Evolutionary conservation across 2,888 invertebrate species (phyloP).

Genomic region (Scaptomyza reducta): DNA sequence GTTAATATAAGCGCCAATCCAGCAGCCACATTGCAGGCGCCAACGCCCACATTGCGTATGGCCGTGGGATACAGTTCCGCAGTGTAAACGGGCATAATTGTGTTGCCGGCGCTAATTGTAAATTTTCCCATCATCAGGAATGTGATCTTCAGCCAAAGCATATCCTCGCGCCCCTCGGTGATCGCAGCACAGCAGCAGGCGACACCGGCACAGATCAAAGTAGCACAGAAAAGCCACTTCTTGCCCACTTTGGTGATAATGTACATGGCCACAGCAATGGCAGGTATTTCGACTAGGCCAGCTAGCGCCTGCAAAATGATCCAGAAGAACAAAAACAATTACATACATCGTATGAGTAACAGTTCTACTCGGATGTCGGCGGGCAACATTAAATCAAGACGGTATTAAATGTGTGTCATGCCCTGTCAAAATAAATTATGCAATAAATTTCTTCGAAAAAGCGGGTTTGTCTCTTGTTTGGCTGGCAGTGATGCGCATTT

Average conservation of each 20-base stretch:
- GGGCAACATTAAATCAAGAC: conserved; percentile 63
- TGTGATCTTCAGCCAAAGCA: conserved; percentile 89
- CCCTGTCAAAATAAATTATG: conserved; percentile 74
- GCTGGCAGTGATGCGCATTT: conserved; percentile 44
- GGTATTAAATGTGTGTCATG: conserved; percentile 70
- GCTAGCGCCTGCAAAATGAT: conserved; percentile 85
- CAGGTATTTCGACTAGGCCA: conserved; percentile 91
- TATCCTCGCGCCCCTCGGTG: conserved; percentile 85
- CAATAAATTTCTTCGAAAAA: conserved; percentile 64
- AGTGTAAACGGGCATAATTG: conserved; percentile 91
- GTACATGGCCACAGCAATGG: conserved; percentile 90
- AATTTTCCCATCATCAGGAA: conserved; percentile 92
- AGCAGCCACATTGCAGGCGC: conserved; percentile 90
- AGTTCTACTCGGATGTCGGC: conserved; percentile 50
- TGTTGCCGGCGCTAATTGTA: conserved; percentile 91
- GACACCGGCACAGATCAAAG: conserved; percentile 88
- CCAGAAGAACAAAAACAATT: conserved; percentile 1
- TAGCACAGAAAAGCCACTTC: conserved; percentile 89
- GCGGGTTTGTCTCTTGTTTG: conserved; percentile 36
- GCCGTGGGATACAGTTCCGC: conserved; percentile 90
- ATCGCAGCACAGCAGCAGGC: conserved; percentile 88
- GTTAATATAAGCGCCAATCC: conserved; percentile 90
- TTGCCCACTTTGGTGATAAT: conserved; percentile 90
- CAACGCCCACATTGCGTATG: conserved; percentile 89
- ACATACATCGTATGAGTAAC: conserved; percentile 15